Evolutionary conservation across 2,888 invertebrate species (phyloP).

Genomic region (Cheilosia impressa): DNA sequence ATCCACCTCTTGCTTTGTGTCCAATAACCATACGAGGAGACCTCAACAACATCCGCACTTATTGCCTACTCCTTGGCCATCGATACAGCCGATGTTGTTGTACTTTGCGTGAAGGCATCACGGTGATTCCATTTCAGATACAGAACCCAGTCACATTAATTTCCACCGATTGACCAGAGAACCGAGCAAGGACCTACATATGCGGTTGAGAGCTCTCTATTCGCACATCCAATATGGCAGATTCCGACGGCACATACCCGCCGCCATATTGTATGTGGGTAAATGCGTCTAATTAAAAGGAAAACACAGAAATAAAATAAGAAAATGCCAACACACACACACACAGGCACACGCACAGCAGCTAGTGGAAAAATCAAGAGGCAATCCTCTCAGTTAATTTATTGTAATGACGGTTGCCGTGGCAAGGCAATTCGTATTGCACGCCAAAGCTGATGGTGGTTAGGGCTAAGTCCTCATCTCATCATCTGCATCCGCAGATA

Average conservation of each 20-base stretch:
- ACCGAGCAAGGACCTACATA: neutral
- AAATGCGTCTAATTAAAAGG: constrained; percentile 73
- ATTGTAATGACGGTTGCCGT: constrained; percentile 70
- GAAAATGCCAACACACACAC: constrained; percentile 50
- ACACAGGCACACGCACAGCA: neutral
- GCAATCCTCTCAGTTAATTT: constrained; percentile 69
- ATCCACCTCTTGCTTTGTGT: constrained; percentile 18
- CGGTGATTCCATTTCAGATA: constrained; percentile 47
- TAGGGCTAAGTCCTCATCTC: constrained; percentile 43
- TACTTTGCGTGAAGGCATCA: constrained; percentile 10
- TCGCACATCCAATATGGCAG: constrained; percentile 43
- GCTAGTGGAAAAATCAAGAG: constrained; percentile 50
- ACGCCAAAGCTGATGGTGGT: constrained; percentile 47
- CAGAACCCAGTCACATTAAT: constrained; percentile 59
- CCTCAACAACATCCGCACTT: constrained; percentile 45
- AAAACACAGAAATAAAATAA: constrained; percentile 67
- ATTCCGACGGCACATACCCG: constrained; percentile 2
- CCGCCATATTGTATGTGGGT: constrained; percentile 62
- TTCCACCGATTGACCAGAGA: constrained; percentile 69
- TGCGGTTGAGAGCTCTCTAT: constrained; percentile 15
- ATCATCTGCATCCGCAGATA: constrained; percentile 68
- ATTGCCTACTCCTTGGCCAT: constrained; percentile 53
- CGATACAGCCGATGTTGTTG: neutral
- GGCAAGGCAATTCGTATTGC: constrained; percentile 54
- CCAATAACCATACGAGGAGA: constrained; percentile 32